Evolutionary conservation across 1,140 invertebrate genomes (phyloP).

Genomic region (Arctopsyche grandis): DNA sequence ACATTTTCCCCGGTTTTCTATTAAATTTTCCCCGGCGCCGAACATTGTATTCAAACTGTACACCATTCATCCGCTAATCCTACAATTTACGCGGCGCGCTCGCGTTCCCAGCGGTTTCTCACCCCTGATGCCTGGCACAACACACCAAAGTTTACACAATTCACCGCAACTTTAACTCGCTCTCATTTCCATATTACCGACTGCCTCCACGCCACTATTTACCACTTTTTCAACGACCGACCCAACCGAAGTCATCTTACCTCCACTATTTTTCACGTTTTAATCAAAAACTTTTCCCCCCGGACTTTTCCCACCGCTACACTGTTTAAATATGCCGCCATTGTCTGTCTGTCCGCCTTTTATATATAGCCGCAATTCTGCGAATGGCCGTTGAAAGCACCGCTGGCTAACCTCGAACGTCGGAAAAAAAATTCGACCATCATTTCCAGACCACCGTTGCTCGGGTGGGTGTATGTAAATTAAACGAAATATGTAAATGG

Average conservation of each 20-base stretch:
- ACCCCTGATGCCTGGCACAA: neutral
- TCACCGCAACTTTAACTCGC: constrained; percentile 9
- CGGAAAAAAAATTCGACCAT: neutral
- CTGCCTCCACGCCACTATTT: neutral
- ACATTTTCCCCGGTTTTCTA: no score
- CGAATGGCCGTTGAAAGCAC: neutral
- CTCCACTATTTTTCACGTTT: constrained; percentile 5
- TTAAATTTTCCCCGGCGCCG: no score
- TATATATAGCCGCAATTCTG: no score
- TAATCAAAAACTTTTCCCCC: constrained; percentile 2
- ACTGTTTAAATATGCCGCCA: no score
- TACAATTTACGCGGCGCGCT: neutral
- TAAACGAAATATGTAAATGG: constrained; percentile 1
- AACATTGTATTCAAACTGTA: no score
- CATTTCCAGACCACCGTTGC: no score
- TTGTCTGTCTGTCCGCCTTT: no score
- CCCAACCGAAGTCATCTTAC: neutral
- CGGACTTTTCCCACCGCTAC: neutral
- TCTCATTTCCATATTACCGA: constrained; percentile 19
- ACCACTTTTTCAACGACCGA: no score
- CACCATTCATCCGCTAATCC: constrained; percentile 16
- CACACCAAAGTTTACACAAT: constrained; percentile 15
- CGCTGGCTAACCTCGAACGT: neutral
- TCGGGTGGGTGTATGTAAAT: no score
- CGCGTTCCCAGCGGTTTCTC: neutral